Evolutionary conservation across 2,113 vertebrate genomes (phyloP).

Genomic region (Macaca nemestrina): DNA sequence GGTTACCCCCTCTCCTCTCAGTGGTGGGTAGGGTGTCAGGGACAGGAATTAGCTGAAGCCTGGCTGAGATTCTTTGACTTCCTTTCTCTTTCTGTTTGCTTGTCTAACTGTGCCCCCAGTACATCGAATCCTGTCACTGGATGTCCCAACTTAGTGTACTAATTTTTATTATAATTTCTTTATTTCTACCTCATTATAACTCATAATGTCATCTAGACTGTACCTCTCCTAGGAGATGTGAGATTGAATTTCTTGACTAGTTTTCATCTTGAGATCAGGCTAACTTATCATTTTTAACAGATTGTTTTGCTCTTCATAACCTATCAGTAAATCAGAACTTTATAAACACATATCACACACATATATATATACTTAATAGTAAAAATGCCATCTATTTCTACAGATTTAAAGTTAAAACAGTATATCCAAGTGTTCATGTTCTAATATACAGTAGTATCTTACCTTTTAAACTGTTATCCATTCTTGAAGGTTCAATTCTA

Average conservation of each 20-base stretch:
- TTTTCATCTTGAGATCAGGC: neutral
- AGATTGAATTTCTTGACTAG: neutral
- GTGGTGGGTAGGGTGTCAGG: no score
- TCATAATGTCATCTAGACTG: neutral
- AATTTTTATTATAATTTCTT: neutral
- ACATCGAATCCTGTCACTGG: neutral
- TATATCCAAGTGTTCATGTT: neutral
- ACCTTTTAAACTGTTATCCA: neutral
- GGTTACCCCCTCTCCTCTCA: neutral
- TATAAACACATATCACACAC: neutral
- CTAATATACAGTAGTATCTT: neutral
- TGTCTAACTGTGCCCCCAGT: neutral
- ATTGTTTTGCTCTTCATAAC: neutral
- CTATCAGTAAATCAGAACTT: constrained; percentile 1
- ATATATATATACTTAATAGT: neutral
- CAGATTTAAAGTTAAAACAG: neutral
- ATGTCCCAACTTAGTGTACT: neutral
- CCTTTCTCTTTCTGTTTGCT: neutral
- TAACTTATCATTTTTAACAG: neutral
- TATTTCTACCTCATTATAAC: neutral
- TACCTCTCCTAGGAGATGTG: neutral
- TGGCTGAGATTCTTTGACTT: neutral
- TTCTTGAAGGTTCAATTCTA: neutral
- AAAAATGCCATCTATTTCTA: neutral
- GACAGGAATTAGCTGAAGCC: neutral